These are phyloP conservation scores for Marmota flaviventris DNA, from an alignment of 2,113 vertebrate genomes.

Conservation along the genomic window DNA sequence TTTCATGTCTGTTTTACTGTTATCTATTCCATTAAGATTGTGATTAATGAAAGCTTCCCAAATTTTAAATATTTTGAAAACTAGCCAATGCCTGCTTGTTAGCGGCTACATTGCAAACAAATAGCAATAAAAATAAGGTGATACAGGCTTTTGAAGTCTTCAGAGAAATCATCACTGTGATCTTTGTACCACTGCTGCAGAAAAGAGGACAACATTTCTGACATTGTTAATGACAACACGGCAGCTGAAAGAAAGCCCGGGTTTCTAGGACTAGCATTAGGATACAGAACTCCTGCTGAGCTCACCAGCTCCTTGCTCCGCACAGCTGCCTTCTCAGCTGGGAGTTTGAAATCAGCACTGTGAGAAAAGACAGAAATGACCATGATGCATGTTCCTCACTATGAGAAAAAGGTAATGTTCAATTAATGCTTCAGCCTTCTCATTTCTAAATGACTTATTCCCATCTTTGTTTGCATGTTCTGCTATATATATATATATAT, in stretches of 20 bases:
- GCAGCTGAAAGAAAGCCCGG: constrained; percentile 78
- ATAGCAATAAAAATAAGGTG: constrained; percentile 62
- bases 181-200: constrained; percentile 47
- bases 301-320: constrained; percentile 77
- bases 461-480: constrained; percentile 46
- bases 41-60: constrained; percentile 57
- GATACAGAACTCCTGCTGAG: constrained; percentile 75
- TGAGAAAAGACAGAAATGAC: constrained; percentile 82
- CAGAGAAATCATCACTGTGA: constrained; percentile 17
- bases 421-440: constrained; percentile 70
- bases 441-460: constrained; percentile 18
- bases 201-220: constrained; percentile 76
- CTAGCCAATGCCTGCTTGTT: constrained; percentile 41
- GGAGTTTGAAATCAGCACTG: constrained; percentile 79
- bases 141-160: constrained; percentile 59
- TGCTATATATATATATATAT: neutral
- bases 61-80: constrained; percentile 64
- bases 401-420: constrained; percentile 71
- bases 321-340: constrained; percentile 87
- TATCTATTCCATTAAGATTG: neutral
- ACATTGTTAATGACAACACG: constrained; percentile 74
- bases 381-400: constrained; percentile 72
- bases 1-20: constrained; percentile 41
- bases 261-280: constrained; percentile 80
- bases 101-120: constrained; percentile 23